A percentile compares a stretch with the other conserved stretches of the same genome.
Conservation (phyloP, 2,113 vertebrate species). For the Cygnus atratus region DNA sequence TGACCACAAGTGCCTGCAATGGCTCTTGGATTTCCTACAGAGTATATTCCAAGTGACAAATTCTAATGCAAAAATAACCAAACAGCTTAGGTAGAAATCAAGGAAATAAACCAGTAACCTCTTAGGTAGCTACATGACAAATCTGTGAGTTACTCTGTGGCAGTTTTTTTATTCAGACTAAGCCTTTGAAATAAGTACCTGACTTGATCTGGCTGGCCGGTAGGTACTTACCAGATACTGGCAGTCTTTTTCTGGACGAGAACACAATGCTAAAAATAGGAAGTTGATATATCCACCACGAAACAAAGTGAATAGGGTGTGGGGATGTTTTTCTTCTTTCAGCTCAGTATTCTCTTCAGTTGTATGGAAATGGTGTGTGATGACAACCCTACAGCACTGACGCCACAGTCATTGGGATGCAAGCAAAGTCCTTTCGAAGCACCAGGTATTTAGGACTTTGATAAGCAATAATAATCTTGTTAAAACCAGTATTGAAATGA, state of each 20-base stretch:
- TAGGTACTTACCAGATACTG: neutral
- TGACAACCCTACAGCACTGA: neutral
- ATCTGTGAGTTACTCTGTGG: neutral
- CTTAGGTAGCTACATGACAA: neutral
- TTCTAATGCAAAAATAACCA: neutral
- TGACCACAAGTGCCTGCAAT: neutral
- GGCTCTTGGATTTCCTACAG: neutral
- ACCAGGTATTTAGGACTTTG: neutral
- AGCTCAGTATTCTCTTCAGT: neutral
- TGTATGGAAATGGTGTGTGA: neutral
- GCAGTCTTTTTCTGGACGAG: neutral
- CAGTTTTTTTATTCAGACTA: neutral
- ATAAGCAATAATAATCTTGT: neutral
- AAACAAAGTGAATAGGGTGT: neutral
- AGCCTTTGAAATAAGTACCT: neutral
- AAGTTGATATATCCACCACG: neutral
- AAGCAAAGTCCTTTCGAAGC: neutral
- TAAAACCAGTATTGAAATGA: neutral
- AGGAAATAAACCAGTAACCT: neutral
- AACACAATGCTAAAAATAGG: neutral
- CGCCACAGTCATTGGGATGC: neutral
- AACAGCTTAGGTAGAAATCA: neutral
- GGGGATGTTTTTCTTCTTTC: neutral
- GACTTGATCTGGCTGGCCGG: neutral
- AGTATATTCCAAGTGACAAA: neutral